Conservation (phyloP, 2,888 invertebrate species). For the Agrochola lychnidis region DNA sequence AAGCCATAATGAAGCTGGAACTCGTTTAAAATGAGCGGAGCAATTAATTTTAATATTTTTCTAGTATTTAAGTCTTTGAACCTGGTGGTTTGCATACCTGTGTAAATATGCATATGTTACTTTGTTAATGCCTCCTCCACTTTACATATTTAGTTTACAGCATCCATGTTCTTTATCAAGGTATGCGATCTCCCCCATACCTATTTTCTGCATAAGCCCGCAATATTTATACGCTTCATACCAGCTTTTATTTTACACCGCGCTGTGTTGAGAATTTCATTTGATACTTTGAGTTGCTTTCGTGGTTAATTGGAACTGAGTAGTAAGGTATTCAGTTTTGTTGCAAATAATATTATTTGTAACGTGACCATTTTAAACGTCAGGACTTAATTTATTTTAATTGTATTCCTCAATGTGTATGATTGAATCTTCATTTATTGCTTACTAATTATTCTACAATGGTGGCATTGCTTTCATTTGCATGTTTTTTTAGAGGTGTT, state of each 20-base stretch:
- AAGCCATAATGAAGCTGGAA: slow-evolving; percentile 53
- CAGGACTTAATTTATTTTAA: slow-evolving; percentile 14
- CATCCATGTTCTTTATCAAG: slow-evolving; percentile 75
- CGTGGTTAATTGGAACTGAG: slow-evolving; percentile 60
- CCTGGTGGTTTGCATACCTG: slow-evolving; percentile 58
- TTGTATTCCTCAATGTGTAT: slow-evolving; percentile 12
- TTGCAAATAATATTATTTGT: slow-evolving; percentile 13
- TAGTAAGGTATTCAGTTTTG: slow-evolving; percentile 15
- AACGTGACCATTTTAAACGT: slow-evolving; percentile 10
- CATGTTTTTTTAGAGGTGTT: slow-evolving; percentile 40
- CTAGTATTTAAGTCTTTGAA: slow-evolving; percentile 61
- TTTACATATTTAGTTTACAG: slow-evolving; percentile 74
- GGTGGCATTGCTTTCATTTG: slow-evolving; percentile 31
- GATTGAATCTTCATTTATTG: slow-evolving; percentile 28
- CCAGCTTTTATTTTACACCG: slow-evolving; percentile 67
- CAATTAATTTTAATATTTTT: slow-evolving; percentile 66
- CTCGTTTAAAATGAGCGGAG: slow-evolving; percentile 56
- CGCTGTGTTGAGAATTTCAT: slow-evolving; percentile 65
- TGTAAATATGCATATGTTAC: slow-evolving; percentile 62
- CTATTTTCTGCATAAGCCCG: slow-evolving; percentile 78
- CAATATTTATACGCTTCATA: slow-evolving; percentile 67
- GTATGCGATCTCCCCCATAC: slow-evolving; percentile 79
- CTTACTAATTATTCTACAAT: slow-evolving; percentile 26
- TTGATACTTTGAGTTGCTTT: slow-evolving; percentile 62
- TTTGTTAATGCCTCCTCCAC: slow-evolving; percentile 72